Base-by-base conservation (phyloP, 2,113 vertebrate genomes). In the Sturnira hondurensis region DNA sequence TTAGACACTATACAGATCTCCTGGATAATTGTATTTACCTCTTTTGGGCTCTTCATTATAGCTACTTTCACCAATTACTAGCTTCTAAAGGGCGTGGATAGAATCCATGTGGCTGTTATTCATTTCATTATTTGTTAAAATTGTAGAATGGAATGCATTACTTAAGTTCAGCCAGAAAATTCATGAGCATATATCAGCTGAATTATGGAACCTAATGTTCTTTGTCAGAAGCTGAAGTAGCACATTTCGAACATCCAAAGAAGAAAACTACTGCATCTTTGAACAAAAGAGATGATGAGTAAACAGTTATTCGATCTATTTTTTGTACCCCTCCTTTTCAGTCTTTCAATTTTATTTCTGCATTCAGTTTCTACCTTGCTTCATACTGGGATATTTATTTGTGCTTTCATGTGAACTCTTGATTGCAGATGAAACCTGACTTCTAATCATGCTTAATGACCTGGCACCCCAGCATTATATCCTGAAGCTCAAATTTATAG, bases 21-120 rank as follows among this genome's bases (percentile, higher is more conserved):
- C 41, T 93, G 76, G 58, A 33, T 94, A 95, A 96, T 95, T 96
- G 61, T 43, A 94, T 90, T 96, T 96, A 94, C 67, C 67, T 94
- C 88, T 88, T 92, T 87, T 28, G 45, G 84, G 12, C 50, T 93
- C 85, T 95, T 95, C 61, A 89, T 94, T 96, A 93, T 36, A 76
- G 56, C 67, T 7, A 90, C 71, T 94, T 95, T 82, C 20, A 45
- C 78, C 61, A 89, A 65, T 91, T 87, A 96, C 52, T 36, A 82
- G 67, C 52, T 93, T 96, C 41, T 56, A 85, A 94, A 85, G 22
- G 22, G 61, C 52, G n/a, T 52, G 15, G 31, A 73, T 31, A 63
- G 67, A 86, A 24, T 73, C 33, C 47, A 15, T 61, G 33, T n/a
- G 43, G 12, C 10, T 56, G 22, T 56, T 90, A 26, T 76, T 52